Percentiles rank a stretch among this genome's conserved stretches.
Conservation (phyloP, 53 echinoderm and acorn worm genomes). For the Patiria pectinifera region DNA sequence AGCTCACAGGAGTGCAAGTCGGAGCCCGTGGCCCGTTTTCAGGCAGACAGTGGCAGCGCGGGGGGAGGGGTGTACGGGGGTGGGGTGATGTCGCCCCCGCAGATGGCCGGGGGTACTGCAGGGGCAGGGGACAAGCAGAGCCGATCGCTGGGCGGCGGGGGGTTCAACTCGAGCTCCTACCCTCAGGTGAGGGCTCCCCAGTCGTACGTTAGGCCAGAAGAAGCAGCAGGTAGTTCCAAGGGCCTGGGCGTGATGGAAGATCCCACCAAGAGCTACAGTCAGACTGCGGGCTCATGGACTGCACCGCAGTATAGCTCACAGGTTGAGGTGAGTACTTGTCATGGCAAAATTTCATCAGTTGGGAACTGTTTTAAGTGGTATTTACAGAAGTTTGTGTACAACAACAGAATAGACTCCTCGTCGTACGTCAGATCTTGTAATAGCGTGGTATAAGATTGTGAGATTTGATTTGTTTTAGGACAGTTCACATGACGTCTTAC, state of each 20-base stretch:
- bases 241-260: conserved; percentile 76
- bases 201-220: conserved; percentile 59
- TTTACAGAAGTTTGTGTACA: too few species aligned
- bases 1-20: conserved; percentile 65
- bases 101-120: not conserved
- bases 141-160: conserved; percentile 41
- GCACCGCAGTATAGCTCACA: conserved; percentile 80
- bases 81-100: conserved; percentile 59
- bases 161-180: conserved; percentile 64
- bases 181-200: conserved; percentile 76
- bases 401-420: too few species aligned
- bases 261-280: conserved; percentile 73
- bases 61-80: conserved; percentile 32
- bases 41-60: conserved; percentile 27
- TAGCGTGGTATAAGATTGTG: too few species aligned
- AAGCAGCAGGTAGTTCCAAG: conserved; percentile 50
- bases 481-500: too few species aligned
- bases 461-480: too few species aligned
- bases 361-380: too few species aligned
- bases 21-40: conserved; percentile 61
- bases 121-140: conserved; percentile 18
- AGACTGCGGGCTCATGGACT: conserved; percentile 77
- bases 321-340: conserved; percentile 72
- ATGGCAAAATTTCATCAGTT: not conserved
- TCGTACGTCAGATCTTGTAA: too few species aligned